phyloP scores from a whole-genome alignment of 2,113 vertebrate genomes.

The Nematolebias whitei region DNA sequence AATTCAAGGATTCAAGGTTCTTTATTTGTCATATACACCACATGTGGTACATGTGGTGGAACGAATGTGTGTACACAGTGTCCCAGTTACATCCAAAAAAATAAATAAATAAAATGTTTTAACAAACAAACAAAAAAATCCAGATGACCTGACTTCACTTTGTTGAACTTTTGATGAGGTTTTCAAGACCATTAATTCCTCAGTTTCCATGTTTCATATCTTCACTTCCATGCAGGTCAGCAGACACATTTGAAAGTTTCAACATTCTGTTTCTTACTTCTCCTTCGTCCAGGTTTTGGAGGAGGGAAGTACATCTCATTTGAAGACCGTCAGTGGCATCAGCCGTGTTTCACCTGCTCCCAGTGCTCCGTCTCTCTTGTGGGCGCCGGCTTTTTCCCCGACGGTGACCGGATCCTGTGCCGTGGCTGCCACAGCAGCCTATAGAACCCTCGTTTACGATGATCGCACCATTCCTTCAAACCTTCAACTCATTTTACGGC shows the following conservation, averaged over 20 bases:
- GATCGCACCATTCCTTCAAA: background rate
- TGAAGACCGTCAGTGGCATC: conserved; percentile 98
- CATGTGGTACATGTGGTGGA: too few relatives aligned
- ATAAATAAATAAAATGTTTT: too few relatives aligned
- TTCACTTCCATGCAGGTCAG: background rate
- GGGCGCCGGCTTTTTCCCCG: conserved; percentile 93
- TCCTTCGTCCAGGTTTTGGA: conserved; percentile 85
- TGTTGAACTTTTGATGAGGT: too few relatives aligned
- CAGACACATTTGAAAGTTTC: background rate
- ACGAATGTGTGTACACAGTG: too few relatives aligned
- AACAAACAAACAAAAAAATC: too few relatives aligned
- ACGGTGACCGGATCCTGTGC: conserved; percentile 90
- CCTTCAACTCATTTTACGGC: conserved; percentile 18
- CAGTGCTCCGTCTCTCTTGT: conserved; percentile 92
- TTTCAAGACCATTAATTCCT: too few relatives aligned
- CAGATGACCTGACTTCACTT: too few relatives aligned
- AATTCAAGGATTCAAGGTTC: too few relatives aligned
- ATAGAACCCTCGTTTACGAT: conserved; percentile 70
- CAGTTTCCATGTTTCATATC: background rate
- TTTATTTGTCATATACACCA: too few relatives aligned
- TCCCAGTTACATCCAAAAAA: too few relatives aligned
- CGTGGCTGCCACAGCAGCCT: conserved; percentile 90
- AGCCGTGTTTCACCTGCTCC: conserved; percentile 93
- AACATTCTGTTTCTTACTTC: background rate
- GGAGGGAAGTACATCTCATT: conserved; percentile 98